These are phyloP conservation scores for Oncorhynchus mykiss DNA, from an alignment of 2,113 vertebrate species.

Conservation along the genomic window DNA sequence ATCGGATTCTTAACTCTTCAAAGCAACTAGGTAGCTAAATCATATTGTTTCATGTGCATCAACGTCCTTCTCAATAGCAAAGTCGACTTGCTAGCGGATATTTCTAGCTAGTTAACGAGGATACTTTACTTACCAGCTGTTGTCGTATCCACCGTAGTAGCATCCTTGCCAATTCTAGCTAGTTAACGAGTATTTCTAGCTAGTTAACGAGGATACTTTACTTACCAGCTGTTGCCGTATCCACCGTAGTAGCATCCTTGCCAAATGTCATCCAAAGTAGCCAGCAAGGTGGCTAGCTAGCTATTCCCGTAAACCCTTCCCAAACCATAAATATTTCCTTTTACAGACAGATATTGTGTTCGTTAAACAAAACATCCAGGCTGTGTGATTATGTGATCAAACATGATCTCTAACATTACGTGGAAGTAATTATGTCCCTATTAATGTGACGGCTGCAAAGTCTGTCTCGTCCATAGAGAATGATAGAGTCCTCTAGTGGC, in stretches of 20 bases:
- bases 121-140: constrained; percentile 85
- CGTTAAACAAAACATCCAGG: constrained; percentile 51
- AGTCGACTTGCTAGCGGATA: neutral
- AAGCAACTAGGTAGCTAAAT: neutral
- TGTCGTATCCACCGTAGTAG: constrained; percentile 89
- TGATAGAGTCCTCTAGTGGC: no score
- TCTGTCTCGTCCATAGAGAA: no score
- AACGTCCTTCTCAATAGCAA: neutral
- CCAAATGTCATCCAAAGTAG: constrained; percentile 38
- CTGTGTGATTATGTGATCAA: neutral
- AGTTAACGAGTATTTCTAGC: no score
- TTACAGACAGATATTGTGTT: constrained; percentile 31
- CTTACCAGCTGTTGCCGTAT: constrained; percentile 94
- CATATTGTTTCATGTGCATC: no score
- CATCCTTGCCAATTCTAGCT: constrained; percentile 73
- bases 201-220: neutral
- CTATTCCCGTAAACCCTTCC: constrained; percentile 60
- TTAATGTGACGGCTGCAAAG: no score
- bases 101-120: neutral
- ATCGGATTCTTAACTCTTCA: neutral
- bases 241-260: constrained; percentile 88
- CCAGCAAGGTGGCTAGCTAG: constrained; percentile 65
- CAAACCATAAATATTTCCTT: constrained; percentile 53
- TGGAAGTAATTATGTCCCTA: no score
- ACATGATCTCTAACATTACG: neutral